Conservation (phyloP, 2,888 invertebrate species). For the Drosophila kambysellisi region DNA sequence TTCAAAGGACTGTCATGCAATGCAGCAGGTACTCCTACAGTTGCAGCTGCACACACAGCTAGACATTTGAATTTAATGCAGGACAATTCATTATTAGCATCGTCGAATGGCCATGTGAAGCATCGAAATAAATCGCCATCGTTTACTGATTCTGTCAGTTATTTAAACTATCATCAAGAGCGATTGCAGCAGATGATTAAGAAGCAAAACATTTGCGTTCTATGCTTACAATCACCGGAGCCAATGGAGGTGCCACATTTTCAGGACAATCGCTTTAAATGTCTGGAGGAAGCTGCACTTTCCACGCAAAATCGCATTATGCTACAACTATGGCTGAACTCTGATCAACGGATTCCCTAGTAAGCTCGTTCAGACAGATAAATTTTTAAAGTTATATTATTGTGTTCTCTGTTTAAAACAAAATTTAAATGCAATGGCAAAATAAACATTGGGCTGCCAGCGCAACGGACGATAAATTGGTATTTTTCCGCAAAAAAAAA, state of each 20-base stretch:
- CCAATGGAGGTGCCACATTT: slow-evolving; percentile 40
- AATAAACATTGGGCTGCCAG: slow-evolving; percentile 32
- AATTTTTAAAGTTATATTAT: slow-evolving; percentile 59
- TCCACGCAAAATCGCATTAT: slow-evolving; percentile 61
- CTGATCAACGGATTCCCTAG: slow-evolving; percentile 54
- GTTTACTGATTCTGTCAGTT: slow-evolving; percentile 42
- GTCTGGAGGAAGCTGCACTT: slow-evolving; percentile 57
- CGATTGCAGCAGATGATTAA: slow-evolving; percentile 43
- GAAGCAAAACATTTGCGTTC: slow-evolving; percentile 39
- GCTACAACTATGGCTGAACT: slow-evolving; percentile 58
- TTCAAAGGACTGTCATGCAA: slow-evolving; percentile 36
- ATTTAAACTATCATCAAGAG: slow-evolving; percentile 52
- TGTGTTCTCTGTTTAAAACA: slow-evolving; percentile 50
- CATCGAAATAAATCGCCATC: slow-evolving; percentile 3
- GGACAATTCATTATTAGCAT: slow-evolving; percentile 32
- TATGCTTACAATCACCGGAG: slow-evolving; percentile 38
- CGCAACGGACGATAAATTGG: slow-evolving; percentile 24
- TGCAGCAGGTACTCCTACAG: slow-evolving; percentile 13
- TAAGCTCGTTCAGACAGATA: slow-evolving; percentile 44
- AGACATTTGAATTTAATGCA: slow-evolving; percentile 39
- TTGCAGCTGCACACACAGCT: slow-evolving; percentile 19
- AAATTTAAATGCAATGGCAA: slow-evolving; percentile 46
- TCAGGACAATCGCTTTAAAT: slow-evolving; percentile 52
- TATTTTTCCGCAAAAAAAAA: slow-evolving; percentile 13
- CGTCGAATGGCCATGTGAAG: slow-evolving; percentile 5